Evolutionary conservation across 2,113 vertebrate genomes (phyloP), one percentile per base, ranked within the genome.

Genomic region (Crypturellus undulatus): DNA sequence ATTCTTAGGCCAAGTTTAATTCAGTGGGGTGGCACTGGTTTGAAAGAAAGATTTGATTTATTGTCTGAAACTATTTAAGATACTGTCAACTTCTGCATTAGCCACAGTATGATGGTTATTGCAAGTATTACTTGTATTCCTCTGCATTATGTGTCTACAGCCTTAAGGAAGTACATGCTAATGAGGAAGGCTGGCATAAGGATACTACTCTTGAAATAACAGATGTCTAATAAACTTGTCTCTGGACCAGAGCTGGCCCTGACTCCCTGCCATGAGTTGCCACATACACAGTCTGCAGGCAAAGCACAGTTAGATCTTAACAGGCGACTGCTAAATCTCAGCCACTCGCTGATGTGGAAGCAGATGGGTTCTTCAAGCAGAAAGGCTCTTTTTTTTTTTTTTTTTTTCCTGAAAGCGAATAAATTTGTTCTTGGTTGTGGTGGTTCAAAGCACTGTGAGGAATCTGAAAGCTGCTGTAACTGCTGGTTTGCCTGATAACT

Each of bases 401-500:
- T 63, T 60, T 42, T 42, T 42, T 13, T 25, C 17, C 64, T 60
- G 54, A 49, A 85, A 52, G 30, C 14, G n/a, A 0, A 0, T 25
- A 15, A n/a, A 32, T 78, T 63, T 84, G 25, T 26, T 70, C 45
- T 45, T 75, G 81, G 12, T 47, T 14, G 4, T n/a, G 19, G 10
- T 3, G 8, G 5, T 21, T 78, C 86, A 77, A 63, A 80, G 9
- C 12, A 26, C 7, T 4, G 11, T 45, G 30, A 79, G 63, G 30
- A 32, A 69, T 45, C 22, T 13, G 8, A 42, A 9, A 3, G 3
- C 21, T 1, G 1, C 18, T 56, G 13, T 45, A 52, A 24, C 2
- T 64, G 19, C 49, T 70, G 42, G 43, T 65, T 6, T 0, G 0
- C 10, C 38, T 45, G 30, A 36, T 6, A 45, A 5, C 40, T 54